Base-by-base conservation (phyloP, 2,113 vertebrate species). In the Oostethus manadensis region DNA sequence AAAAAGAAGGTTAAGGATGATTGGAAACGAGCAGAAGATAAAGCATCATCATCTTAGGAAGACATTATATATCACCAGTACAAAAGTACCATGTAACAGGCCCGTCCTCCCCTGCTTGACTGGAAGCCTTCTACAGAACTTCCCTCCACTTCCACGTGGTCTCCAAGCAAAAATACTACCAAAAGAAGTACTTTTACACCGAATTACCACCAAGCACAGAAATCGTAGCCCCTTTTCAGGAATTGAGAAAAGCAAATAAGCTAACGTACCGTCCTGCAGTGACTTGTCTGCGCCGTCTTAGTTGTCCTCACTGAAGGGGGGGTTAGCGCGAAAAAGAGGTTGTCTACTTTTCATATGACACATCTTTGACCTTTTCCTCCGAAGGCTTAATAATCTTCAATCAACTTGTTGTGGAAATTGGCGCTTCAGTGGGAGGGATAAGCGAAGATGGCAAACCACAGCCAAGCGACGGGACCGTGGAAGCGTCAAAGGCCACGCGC, bases 351-450 rank as follows among this genome's bases (percentile, higher is more conserved):
- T 17, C 4, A 8, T 33, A 8, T 33, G 29, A 33, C 29, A 33
- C 29, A 33, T 56, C 66, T 8, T 47, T 84, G 85, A 85, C 85
- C 54, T 89, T 88, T 88, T 78, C n/a, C 9, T 13, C 21, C 14
- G 4, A 26, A 70, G 56, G 22, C 59, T 84, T 80, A 87, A 87
- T 80, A 66, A 61, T 35, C 15, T 29, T 16, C 9, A 18, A 67
- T 69, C 66, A 57, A 56, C 54, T 51, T 84, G 78, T 84, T 86
- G 78, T 88, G 85, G 78, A 86, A 85, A 85, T 26, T 54, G 33
- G 56, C 72, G 48, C 50, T 80, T 83, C 85, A 73, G 83, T 85
- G 83, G 76, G 81, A 82, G 81, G 76, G 59, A 9, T 61, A 53
- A 63, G 50, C 54, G 70, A 79, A 48, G 2, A 42, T 44, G 50